Conservation (phyloP, 2,888 invertebrate species). For the Drosophila pseudotakahashii region DNA sequence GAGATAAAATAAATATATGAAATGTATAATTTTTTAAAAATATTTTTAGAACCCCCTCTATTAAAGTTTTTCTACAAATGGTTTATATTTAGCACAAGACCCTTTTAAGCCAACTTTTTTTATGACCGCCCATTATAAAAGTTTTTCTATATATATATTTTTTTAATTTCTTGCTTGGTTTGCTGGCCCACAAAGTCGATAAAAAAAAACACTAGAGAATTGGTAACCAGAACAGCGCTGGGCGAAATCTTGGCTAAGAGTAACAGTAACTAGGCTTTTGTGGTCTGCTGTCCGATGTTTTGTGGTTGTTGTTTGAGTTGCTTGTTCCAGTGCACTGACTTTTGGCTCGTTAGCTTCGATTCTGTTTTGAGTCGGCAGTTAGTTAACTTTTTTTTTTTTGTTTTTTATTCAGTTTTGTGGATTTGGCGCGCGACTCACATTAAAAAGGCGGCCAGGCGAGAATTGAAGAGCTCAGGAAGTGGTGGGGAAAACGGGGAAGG, state of each 20-base stretch:
- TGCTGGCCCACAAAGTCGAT: constrained; percentile 25
- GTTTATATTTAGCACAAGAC: neutral
- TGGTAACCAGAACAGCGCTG: constrained; percentile 28
- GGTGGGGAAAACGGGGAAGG: constrained; percentile 7
- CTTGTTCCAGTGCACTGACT: constrained; percentile 71
- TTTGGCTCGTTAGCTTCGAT: constrained; percentile 72
- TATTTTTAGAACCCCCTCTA: no score
- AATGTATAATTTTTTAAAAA: no score
- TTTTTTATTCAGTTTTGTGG: constrained; percentile 47
- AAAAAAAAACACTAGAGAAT: constrained; percentile 9
- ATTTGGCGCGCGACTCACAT: constrained; percentile 70
- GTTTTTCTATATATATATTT: constrained; percentile 6
- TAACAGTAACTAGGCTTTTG: constrained; percentile 43
- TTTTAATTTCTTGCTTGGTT: constrained; percentile 17
- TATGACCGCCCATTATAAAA: neutral
- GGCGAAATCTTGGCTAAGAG: constrained; percentile 63
- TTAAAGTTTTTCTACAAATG: neutral
- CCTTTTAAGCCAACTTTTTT: constrained; percentile 11
- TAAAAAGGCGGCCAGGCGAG: constrained; percentile 61
- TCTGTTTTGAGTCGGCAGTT: constrained; percentile 59
- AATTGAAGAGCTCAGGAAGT: constrained; percentile 34
- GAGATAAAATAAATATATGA: no score
- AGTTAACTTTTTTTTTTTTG: constrained; percentile 30
- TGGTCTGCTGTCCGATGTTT: constrained; percentile 21
- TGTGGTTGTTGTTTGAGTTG: constrained; percentile 24